Evolutionary conservation across 2,888 invertebrate genomes (phyloP).

Genomic region (Acronicta psi): DNA sequence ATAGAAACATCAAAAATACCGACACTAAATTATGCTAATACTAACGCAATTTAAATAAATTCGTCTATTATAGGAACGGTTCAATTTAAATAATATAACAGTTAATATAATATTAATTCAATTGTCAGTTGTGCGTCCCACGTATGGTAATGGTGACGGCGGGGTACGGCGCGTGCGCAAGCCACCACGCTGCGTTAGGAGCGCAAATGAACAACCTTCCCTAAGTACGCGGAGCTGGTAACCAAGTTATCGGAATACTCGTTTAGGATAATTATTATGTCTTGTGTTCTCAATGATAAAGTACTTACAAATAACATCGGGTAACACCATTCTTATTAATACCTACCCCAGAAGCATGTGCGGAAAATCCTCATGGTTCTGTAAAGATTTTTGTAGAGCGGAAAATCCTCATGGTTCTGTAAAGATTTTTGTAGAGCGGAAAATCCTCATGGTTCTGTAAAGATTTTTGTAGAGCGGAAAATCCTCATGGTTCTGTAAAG

Average conservation of each 20-base stretch:
- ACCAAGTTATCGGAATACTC: constrained; percentile 16
- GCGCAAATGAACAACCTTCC: constrained; percentile 52
- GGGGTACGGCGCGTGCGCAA: constrained; percentile 58
- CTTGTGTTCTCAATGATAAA: no score
- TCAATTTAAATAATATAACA: constrained; percentile 55
- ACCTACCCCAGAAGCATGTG: no score
- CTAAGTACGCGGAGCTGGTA: constrained; percentile 42
- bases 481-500: no score
- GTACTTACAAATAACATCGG: no score
- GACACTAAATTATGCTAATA: constrained; percentile 38
- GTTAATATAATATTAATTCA: constrained; percentile 68
- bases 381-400: no score
- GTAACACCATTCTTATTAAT: no score
- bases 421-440: no score
- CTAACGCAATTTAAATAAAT: constrained; percentile 43
- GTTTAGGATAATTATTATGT: constrained; percentile 3
- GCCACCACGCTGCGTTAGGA: constrained; percentile 67
- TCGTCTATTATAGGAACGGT: constrained; percentile 42
- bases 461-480: no score
- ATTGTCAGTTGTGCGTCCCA: constrained; percentile 71
- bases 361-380: no score
- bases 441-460: no score
- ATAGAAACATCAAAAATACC: constrained; percentile 16
- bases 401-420: no score
- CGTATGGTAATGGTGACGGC: constrained; percentile 73